Conservation (phyloP, 2,113 vertebrate genomes). For the Athene noctua region DNA sequence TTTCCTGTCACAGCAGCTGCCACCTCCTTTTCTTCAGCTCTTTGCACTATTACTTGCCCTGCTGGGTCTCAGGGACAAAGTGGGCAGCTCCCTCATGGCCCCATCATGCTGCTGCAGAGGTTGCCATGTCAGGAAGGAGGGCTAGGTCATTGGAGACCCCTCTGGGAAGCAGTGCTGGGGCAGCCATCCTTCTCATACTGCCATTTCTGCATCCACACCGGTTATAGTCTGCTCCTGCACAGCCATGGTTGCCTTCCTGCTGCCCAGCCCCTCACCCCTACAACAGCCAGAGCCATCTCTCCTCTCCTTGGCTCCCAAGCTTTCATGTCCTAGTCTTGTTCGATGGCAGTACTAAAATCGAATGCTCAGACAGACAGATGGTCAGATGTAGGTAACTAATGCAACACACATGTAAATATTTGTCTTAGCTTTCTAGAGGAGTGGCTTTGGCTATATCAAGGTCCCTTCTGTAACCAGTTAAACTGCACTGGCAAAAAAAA, state of each 20-base stretch:
- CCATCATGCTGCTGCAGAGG: not conserved
- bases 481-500: not conserved
- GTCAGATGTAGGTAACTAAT: not conserved
- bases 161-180: accelerated
- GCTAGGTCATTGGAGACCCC: not conserved
- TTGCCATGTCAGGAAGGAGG: not conserved
- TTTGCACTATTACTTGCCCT: not conserved
- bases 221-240: not conserved
- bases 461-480: not conserved
- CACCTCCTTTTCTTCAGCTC: not conserved
- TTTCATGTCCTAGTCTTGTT: not conserved
- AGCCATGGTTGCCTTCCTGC: accelerated
- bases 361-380: not conserved
- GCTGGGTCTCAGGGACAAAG: not conserved
- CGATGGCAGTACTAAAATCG: accelerated
- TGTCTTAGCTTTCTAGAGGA: not conserved
- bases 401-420: not conserved
- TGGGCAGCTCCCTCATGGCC: not conserved
- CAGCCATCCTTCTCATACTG: not conserved
- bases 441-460: not conserved
- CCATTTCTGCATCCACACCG: not conserved
- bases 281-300: not conserved
- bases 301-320: not conserved
- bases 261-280: not conserved
- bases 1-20: not conserved